Evolutionary conservation across 2,797 vertebrate genomes (phyloP).

Genomic region (Ctenosaura bakeri): DNA sequence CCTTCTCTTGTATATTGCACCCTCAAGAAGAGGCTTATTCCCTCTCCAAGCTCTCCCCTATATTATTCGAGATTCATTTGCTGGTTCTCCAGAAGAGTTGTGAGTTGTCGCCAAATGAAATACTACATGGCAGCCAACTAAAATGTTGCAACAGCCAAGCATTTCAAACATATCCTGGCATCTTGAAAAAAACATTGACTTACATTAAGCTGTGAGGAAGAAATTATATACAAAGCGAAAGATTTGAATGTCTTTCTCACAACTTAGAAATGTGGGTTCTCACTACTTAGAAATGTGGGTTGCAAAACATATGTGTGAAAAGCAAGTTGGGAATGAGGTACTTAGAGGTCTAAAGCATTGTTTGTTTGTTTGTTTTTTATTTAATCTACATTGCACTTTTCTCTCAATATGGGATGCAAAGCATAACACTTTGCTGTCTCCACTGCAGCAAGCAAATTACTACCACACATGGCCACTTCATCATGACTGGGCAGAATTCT

Average conservation of each 20-base stretch:
- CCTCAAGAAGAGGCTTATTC: not conserved
- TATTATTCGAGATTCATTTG: not conserved
- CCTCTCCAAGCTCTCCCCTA: slow-evolving; percentile 20
- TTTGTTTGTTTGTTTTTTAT: too few relatives aligned
- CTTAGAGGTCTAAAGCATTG: not conserved
- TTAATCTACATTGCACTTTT: too few relatives aligned
- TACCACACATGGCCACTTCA: not conserved
- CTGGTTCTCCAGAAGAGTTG: not conserved
- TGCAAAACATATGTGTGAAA: not conserved
- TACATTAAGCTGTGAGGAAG: not conserved
- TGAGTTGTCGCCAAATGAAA: slow-evolving; percentile 46
- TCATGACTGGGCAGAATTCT: not conserved
- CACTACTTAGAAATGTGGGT: not conserved
- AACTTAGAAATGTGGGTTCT: not conserved
- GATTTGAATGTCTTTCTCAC: rapidly evolving
- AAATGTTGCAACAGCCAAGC: not conserved
- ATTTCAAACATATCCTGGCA: slow-evolving; percentile 38
- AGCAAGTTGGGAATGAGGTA: not conserved
- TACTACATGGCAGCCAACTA: slow-evolving; percentile 12
- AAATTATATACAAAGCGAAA: slow-evolving; percentile 38
- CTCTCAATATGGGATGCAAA: too few relatives aligned
- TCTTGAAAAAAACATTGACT: slow-evolving; percentile 35
- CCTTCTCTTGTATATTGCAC: not conserved
- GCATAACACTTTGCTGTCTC: not conserved
- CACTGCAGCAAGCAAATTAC: not conserved